Evolutionary conservation across 2,113 vertebrate species (phyloP).

Genomic region (Hydrolagus affinis): DNA sequence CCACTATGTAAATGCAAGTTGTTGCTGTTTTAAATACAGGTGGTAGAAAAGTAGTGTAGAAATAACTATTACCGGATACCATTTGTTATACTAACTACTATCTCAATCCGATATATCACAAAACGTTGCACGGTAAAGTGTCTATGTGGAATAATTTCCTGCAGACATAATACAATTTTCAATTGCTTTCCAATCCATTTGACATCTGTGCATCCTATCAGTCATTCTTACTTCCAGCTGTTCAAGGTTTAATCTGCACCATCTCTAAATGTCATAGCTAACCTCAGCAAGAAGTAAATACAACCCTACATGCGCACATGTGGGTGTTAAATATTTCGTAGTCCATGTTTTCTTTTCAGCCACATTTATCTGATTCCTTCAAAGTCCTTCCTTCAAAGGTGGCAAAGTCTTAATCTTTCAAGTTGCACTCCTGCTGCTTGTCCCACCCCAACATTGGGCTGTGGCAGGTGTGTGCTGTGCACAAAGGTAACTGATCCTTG

Average conservation of each 20-base stretch:
- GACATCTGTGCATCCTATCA: background rate
- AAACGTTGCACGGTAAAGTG: background rate
- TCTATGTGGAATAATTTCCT: background rate
- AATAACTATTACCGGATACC: too few species aligned
- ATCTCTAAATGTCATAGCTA: background rate
- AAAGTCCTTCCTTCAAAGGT: background rate
- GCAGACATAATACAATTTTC: background rate
- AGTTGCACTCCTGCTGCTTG: background rate
- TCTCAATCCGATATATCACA: background rate
- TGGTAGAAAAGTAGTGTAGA: too few species aligned
- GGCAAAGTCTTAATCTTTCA: background rate
- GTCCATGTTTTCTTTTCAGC: slow-evolving; percentile 1
- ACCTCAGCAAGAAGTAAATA: background rate
- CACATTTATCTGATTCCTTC: background rate
- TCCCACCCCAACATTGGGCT: background rate
- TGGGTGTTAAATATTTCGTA: background rate
- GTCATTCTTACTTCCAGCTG: background rate
- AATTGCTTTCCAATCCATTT: background rate
- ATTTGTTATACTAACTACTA: background rate
- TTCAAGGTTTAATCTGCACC: background rate
- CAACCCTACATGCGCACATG: background rate
- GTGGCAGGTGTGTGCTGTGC: background rate
- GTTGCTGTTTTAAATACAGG: too few species aligned
- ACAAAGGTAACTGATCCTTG: background rate
- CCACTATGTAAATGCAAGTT: too few species aligned